Conservation (phyloP, 1,140 invertebrate species). For the Venturia canescens region DNA sequence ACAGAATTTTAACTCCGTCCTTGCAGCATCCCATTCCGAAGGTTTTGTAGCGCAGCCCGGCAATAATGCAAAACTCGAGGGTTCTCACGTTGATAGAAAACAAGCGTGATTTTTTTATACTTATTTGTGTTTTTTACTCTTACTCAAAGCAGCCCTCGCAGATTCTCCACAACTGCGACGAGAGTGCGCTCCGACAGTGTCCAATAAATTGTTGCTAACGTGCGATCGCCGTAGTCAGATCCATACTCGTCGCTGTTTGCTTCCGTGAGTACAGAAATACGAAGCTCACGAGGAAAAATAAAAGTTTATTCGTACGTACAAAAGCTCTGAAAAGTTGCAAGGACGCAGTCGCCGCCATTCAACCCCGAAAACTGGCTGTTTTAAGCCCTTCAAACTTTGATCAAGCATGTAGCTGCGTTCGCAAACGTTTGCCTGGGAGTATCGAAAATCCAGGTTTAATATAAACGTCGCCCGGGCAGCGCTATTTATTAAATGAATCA, state of each 20-base stretch:
- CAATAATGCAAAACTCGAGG: slow-evolving; percentile 20
- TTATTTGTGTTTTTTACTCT: not conserved
- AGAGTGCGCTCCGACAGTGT: slow-evolving; percentile 12
- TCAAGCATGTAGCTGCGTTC: not conserved
- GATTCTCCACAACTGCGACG: not conserved
- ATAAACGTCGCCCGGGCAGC: slow-evolving; percentile 50
- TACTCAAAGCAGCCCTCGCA: slow-evolving; percentile 13
- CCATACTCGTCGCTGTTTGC: not conserved
- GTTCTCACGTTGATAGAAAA: slow-evolving; percentile 10
- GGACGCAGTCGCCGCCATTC: not conserved
- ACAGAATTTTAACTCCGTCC: not conserved
- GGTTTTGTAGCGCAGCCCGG: not conserved
- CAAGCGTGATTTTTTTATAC: slow-evolving; percentile 16
- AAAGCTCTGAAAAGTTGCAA: not conserved
- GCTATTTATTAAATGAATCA: slow-evolving; percentile 64
- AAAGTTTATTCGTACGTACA: not conserved
- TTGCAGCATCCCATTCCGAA: not conserved
- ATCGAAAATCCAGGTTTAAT: slow-evolving; percentile 38
- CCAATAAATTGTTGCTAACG: slow-evolving; percentile 32
- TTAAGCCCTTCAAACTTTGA: not conserved
- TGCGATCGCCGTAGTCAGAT: not conserved
- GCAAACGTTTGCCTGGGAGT: not conserved
- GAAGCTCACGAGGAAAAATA: not conserved
- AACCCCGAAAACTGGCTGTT: not conserved
- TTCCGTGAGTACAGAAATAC: not conserved